Evolutionary conservation across 2,797 vertebrate genomes (phyloP).

Genomic region (Pseudochirops corinnae): DNA sequence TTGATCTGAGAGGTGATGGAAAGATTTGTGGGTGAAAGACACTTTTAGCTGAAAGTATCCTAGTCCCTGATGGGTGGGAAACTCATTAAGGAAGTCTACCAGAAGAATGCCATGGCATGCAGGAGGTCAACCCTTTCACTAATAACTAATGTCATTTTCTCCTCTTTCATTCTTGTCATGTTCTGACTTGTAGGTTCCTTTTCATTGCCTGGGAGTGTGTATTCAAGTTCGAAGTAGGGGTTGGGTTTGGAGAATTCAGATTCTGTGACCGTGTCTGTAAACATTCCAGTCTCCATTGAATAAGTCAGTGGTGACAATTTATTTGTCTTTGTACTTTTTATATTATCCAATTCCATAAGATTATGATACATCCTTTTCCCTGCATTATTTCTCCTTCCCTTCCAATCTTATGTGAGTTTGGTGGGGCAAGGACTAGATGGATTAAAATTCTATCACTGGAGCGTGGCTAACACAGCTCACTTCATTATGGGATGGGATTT

Average conservation of each 20-base stretch:
- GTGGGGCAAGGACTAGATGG: neutral
- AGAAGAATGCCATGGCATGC: constrained; percentile 23
- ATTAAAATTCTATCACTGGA: neutral
- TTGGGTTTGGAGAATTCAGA: constrained; percentile 53
- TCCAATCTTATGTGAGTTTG: neutral
- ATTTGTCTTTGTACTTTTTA: neutral
- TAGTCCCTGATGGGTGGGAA: neutral
- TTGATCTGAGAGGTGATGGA: neutral
- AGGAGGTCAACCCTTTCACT: constrained; percentile 12
- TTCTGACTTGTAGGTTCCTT: constrained; percentile 59
- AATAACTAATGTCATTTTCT: constrained; percentile 36
- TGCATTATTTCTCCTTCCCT: neutral
- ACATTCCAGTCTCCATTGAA: neutral
- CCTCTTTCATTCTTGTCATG: constrained; percentile 63
- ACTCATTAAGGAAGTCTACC: constrained; percentile 37
- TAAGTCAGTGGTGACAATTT: constrained; percentile 23
- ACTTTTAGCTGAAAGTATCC: neutral
- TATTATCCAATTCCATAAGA: constrained; percentile 33
- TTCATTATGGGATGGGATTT: neutral
- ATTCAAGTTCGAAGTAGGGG: neutral
- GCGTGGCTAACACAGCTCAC: neutral
- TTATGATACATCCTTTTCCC: neutral
- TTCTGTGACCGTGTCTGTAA: neutral
- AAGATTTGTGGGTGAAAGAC: neutral
- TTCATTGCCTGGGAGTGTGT: neutral